Evolutionary conservation across 2,797 vertebrate species (phyloP).

Genomic region (Petrocephalus sullivani): DNA sequence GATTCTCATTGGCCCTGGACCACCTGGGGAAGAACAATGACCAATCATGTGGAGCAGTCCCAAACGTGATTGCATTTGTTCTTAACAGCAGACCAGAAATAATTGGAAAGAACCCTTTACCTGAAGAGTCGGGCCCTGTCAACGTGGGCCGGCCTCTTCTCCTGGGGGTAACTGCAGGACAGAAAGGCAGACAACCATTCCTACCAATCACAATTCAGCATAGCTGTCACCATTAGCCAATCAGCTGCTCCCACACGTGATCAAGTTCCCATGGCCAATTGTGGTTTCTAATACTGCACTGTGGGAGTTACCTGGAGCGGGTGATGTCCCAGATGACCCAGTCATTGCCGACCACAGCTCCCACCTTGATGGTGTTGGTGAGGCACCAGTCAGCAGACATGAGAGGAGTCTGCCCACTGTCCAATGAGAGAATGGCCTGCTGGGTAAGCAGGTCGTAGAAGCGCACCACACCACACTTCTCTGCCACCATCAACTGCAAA

Average conservation of each 20-base stretch:
- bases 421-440: constrained; percentile 89
- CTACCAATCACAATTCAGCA: neutral
- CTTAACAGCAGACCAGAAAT: neutral
- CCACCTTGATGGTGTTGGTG: constrained; percentile 86
- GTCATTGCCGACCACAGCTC: constrained; percentile 85
- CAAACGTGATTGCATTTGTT: neutral
- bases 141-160: constrained; percentile 82
- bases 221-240: neutral
- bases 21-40: constrained; percentile 63
- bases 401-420: constrained; percentile 79
- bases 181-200: constrained; percentile 30
- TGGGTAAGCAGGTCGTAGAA: constrained; percentile 89
- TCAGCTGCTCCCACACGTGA: neutral
- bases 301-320: constrained; percentile 74
- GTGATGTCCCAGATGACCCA: constrained; percentile 97
- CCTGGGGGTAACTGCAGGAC: constrained; percentile 81
- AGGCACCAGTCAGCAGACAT: constrained; percentile 96
- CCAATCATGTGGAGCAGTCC: neutral
- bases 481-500: constrained; percentile 87
- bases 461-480: constrained; percentile 87
- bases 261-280: neutral
- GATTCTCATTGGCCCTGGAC: constrained; percentile 83
- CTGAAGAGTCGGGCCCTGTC: constrained; percentile 83
- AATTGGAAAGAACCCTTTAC: constrained; percentile 52
- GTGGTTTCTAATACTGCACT: neutral